Percentiles rank a stretch among this genome's conserved stretches.
Conservation (phyloP, 2,888 invertebrate species). For the Brachyopa scutellaris region DNA sequence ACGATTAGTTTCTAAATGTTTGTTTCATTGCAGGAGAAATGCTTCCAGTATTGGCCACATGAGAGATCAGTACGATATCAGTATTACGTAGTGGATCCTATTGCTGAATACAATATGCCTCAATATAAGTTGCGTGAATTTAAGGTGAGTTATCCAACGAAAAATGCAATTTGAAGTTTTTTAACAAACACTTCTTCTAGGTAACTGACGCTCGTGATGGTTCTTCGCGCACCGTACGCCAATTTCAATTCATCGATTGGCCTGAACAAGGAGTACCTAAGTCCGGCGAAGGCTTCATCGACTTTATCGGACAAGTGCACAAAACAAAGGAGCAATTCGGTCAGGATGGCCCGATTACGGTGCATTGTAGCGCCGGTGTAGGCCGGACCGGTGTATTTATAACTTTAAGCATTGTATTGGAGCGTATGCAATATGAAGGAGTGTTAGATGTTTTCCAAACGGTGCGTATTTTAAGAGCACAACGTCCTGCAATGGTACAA, state of each 20-base stretch:
- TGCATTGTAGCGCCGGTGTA: conserved; percentile 99
- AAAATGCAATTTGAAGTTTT: neutral
- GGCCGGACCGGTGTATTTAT: conserved; percentile 99
- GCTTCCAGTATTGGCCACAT: conserved; percentile 99
- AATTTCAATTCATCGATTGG: conserved; percentile 98
- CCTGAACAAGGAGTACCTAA: conserved; percentile 98
- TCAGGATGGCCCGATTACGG: conserved; percentile 99
- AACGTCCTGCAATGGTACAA: conserved; percentile 99
- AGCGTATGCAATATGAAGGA: conserved; percentile 99
- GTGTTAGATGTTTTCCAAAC: conserved; percentile 99
- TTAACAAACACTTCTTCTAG: conserved; percentile 80
- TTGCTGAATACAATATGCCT: conserved; percentile 99
- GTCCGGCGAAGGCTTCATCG: conserved; percentile 99
- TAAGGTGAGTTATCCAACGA: conserved; percentile 84
- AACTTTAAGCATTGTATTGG: conserved; percentile 97
- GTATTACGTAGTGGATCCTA: conserved; percentile 99
- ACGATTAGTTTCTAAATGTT: conserved; percentile 1
- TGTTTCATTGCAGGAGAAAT: conserved; percentile 91
- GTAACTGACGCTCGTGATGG: conserved; percentile 99
- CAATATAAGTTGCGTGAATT: conserved; percentile 99
- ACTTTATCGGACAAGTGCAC: conserved; percentile 99
- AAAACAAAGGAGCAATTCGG: conserved; percentile 99
- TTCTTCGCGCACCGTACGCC: conserved; percentile 96
- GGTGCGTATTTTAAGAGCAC: conserved; percentile 97
- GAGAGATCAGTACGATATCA: conserved; percentile 98